phyloP scores from a whole-genome alignment of 2,113 vertebrate genomes.

The Tragelaphus scriptus region DNA sequence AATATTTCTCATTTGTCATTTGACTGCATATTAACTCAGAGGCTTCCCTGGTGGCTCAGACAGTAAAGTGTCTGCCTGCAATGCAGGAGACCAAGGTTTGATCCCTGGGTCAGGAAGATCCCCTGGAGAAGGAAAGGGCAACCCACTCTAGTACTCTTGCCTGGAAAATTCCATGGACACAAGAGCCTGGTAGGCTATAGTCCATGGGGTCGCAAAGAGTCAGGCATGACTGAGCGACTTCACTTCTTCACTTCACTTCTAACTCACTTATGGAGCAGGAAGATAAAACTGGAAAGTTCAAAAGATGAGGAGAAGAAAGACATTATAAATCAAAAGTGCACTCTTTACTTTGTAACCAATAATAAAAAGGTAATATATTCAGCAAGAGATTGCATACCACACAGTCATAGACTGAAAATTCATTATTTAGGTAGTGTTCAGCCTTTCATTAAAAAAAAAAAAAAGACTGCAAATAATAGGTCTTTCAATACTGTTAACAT shows the following conservation, averaged over 20 bases:
- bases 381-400: background rate
- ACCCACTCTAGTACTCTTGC: background rate
- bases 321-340: background rate
- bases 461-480: background rate
- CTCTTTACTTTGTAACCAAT: background rate
- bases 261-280: background rate
- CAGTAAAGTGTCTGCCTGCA: background rate
- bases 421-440: background rate
- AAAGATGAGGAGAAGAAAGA: background rate
- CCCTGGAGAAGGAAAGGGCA: background rate
- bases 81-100: background rate
- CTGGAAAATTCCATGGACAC: accelerated
- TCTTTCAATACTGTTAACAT: background rate
- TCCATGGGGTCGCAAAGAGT: background rate
- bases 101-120: background rate
- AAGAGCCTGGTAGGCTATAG: background rate
- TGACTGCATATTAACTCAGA: background rate
- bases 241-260: background rate
- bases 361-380: background rate
- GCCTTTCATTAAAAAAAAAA: background rate
- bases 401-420: background rate
- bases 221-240: background rate
- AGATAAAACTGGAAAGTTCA: background rate
- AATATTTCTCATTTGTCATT: background rate
- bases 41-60: background rate